These are phyloP conservation scores for Ecdyonurus torrentis DNA, from an alignment of 2,888 invertebrate species.

Conservation along the genomic window DNA sequence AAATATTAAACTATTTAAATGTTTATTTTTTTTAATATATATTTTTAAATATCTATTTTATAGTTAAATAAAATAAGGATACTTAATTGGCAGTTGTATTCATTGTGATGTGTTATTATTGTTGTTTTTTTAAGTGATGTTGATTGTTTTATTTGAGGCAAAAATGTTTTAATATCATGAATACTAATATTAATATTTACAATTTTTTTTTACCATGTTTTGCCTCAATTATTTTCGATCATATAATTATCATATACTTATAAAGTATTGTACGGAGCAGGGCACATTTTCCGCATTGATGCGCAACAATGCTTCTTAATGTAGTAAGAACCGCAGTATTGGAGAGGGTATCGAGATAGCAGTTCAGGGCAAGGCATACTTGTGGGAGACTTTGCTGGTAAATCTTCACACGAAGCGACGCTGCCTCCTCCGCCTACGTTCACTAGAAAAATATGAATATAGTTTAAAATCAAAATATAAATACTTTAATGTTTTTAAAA, in stretches of 20 bases:
- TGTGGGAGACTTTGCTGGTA: not conserved
- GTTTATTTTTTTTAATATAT: not conserved
- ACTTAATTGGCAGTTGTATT: not conserved
- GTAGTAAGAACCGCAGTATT: constrained; percentile 30
- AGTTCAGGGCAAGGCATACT: constrained; percentile 28
- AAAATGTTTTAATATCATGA: not conserved
- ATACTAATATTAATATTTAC: not conserved
- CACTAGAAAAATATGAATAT: too few species aligned
- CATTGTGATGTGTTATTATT: not conserved
- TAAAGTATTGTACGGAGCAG: too few species aligned
- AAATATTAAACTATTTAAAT: not conserved
- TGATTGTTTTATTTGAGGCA: not conserved
- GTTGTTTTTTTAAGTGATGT: not conserved
- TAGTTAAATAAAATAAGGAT: not conserved
- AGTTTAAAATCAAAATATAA: too few species aligned
- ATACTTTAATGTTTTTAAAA: too few species aligned
- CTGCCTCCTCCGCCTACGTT: not conserved
- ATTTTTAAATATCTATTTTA: not conserved
- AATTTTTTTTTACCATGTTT: not conserved
- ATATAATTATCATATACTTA: too few species aligned
- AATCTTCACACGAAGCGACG: not conserved
- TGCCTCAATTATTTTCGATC: not conserved
- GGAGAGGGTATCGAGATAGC: constrained; percentile 27
- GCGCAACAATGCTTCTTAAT: constrained; percentile 29
- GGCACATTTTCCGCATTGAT: constrained; percentile 23